Evolutionary conservation across 2,113 vertebrate species (phyloP).

Genomic region (Spermophilus dauricus): DNA sequence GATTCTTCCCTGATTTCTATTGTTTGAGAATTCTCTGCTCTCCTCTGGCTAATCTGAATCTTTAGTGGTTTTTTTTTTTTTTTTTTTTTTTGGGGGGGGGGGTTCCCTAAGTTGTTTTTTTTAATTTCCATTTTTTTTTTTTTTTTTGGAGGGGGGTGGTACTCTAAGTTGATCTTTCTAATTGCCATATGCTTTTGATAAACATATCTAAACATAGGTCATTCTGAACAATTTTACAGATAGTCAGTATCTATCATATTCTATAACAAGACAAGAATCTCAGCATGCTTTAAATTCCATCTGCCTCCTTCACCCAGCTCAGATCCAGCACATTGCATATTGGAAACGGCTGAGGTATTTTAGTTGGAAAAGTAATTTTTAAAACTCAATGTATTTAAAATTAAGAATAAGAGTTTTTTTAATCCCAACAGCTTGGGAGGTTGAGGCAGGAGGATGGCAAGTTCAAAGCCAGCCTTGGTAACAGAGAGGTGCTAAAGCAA

Average conservation of each 20-base stretch:
- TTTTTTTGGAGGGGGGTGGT: not conserved
- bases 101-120: not conserved
- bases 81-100: not conserved
- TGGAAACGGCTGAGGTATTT: constrained; percentile 16
- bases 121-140: not conserved
- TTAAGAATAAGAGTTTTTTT: not conserved
- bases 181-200: not conserved
- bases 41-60: not conserved
- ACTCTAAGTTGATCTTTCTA: not conserved
- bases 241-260: not conserved
- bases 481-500: too few relatives aligned
- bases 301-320: not conserved
- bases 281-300: constrained; percentile 35
- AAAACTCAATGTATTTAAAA: not conserved
- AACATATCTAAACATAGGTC: not conserved
- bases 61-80: not conserved
- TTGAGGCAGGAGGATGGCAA: too few relatives aligned
- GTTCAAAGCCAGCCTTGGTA: too few relatives aligned
- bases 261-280: not conserved
- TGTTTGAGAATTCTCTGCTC: not conserved
- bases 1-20: not conserved
- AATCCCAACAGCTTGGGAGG: too few relatives aligned
- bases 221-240: not conserved
- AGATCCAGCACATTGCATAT: not conserved
- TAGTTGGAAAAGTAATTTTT: constrained; percentile 60